phyloP scores from a whole-genome alignment of 2,113 vertebrate genomes.

The Odobenus rosmarus region DNA sequence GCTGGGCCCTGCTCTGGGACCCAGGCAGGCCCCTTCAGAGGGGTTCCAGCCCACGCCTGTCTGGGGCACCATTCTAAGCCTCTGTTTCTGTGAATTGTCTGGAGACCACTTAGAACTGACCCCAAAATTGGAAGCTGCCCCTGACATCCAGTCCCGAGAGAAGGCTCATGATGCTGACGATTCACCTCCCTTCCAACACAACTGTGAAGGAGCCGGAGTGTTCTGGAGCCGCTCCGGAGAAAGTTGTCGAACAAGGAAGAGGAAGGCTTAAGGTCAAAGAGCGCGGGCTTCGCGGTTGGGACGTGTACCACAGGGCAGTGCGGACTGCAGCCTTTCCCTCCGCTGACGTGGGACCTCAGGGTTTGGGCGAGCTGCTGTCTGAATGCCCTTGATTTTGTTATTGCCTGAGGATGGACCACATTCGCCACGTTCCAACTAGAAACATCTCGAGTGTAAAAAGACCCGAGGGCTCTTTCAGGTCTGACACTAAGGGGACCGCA shows the following conservation, averaged over 20 bases:
- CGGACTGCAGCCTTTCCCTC: neutral
- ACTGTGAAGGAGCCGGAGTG: neutral
- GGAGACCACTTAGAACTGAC: neutral
- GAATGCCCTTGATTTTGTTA: fast-evolving
- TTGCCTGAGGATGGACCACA: neutral
- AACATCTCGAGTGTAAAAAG: neutral
- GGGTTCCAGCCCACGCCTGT: neutral
- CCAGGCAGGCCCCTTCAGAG: neutral
- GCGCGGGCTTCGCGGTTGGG: neutral
- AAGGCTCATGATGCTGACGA: fast-evolving
- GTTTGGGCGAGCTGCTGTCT: neutral
- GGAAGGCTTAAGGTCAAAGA: fast-evolving
- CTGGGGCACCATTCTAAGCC: fast-evolving
- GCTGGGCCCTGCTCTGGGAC: neutral
- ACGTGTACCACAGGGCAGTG: fast-evolving
- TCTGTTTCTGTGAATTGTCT: neutral
- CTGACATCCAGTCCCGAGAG: neutral
- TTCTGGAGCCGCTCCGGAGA: neutral
- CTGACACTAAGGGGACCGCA: fast-evolving
- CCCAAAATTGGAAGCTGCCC: neutral
- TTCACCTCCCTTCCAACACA: neutral
- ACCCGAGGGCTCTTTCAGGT: fast-evolving
- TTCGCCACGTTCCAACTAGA: fast-evolving
- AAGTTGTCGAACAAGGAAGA: fast-evolving
- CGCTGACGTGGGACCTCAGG: neutral